Evolutionary conservation across 2,797 vertebrate species (phyloP).

Genomic region (Poeciliopsis gracilis): DNA sequence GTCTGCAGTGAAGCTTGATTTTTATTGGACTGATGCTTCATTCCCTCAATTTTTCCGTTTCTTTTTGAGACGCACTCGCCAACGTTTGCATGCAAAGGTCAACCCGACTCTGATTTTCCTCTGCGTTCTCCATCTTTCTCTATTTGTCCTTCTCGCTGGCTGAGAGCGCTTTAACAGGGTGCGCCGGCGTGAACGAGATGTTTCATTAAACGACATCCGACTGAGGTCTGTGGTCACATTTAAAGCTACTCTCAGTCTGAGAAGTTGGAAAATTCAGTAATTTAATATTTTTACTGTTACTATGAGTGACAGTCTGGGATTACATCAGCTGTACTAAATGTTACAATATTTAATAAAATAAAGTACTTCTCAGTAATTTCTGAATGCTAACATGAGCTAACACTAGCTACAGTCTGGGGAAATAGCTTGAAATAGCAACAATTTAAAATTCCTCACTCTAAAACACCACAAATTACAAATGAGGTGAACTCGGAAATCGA

Average conservation of each 20-base stretch:
- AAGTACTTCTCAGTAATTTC: not conserved
- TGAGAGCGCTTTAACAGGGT: conserved; percentile 55
- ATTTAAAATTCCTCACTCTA: not conserved
- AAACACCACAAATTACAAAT: not conserved
- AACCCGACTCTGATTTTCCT: conserved; percentile 35
- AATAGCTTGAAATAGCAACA: not conserved
- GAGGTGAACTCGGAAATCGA: not conserved
- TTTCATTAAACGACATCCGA: conserved; percentile 69
- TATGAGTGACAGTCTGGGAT: not conserved
- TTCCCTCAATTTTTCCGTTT: conserved; percentile 5
- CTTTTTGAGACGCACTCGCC: conserved; percentile 8
- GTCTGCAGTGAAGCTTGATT: conserved; percentile 18
- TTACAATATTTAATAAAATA: not conserved
- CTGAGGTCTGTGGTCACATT: conserved; percentile 68
- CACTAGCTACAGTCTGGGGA: not conserved
- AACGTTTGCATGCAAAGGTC: conserved; percentile 47
- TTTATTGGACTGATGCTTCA: conserved; percentile 11
- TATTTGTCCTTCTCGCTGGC: conserved; percentile 36
- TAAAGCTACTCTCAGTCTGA: conserved; percentile 53
- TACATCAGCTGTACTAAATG: not conserved
- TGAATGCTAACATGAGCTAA: not conserved
- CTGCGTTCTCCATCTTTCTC: conserved; percentile 27
- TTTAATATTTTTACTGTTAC: not conserved
- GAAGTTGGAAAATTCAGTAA: conserved; percentile 18
- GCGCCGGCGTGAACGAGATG: conserved; percentile 64